Evolutionary conservation across 2,888 invertebrate species (phyloP).

Genomic region (Altica lythri): DNA sequence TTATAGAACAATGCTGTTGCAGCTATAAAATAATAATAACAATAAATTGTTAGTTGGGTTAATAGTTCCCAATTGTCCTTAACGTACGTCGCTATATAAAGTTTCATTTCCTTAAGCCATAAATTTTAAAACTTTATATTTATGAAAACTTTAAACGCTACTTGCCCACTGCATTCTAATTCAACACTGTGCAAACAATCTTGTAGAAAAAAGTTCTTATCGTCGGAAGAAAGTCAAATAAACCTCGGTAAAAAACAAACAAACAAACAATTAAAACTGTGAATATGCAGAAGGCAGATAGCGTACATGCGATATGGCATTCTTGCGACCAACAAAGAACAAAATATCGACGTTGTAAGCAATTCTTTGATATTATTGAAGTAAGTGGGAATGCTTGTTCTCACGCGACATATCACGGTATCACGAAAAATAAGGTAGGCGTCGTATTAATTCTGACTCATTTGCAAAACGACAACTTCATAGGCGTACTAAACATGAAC

Average conservation of each 20-base stretch:
- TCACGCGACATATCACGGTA: slow-evolving; percentile 25
- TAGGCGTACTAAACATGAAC: not conserved
- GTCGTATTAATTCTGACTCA: slow-evolving; percentile 21
- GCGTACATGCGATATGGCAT: slow-evolving; percentile 21
- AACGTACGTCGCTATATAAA: no score
- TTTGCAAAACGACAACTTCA: slow-evolving; percentile 5
- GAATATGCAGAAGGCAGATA: slow-evolving; percentile 17
- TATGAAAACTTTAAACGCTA: not conserved
- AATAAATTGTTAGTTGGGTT: no score
- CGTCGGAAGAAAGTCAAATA: not conserved
- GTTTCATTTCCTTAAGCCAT: no score
- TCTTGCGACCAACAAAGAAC: slow-evolving; percentile 16
- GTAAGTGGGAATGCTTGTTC: slow-evolving; percentile 33
- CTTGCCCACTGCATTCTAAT: no score
- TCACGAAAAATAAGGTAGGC: slow-evolving; percentile 33
- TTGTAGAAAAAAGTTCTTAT: not conserved
- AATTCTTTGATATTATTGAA: slow-evolving; percentile 28
- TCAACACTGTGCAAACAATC: not conserved
- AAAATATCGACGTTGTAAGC: slow-evolving; percentile 22
- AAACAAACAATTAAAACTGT: slow-evolving; percentile 11
- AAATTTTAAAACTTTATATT: no score
- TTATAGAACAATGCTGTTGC: no score
- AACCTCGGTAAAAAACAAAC: not conserved
- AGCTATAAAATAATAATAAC: no score
- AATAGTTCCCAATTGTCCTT: no score